Conservation (phyloP, 2,888 invertebrate genomes). For the Philhelius pedissequus region DNA sequence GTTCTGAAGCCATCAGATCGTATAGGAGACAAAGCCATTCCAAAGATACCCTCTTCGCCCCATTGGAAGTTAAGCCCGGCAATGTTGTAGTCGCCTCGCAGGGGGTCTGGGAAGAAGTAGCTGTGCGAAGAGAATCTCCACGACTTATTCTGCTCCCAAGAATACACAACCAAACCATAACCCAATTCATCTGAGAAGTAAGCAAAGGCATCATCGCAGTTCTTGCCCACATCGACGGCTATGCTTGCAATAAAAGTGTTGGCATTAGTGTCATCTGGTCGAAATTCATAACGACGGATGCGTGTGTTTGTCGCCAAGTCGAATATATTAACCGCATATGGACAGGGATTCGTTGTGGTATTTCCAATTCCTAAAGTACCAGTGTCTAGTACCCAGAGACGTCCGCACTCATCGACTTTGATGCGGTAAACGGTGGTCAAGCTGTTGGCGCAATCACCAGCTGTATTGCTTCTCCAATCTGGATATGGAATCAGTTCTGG, state of each 20-base stretch:
- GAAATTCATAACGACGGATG: constrained; percentile 85
- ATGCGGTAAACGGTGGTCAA: constrained; percentile 89
- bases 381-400: constrained; percentile 91
- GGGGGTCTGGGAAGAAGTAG: constrained; percentile 90
- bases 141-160: constrained; percentile 86
- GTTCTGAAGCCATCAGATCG: constrained; percentile 85
- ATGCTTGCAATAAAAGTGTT: constrained; percentile 92
- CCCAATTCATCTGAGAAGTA: constrained; percentile 91
- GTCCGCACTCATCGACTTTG: constrained; percentile 87
- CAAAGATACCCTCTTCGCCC: constrained; percentile 90
- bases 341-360: constrained; percentile 87
- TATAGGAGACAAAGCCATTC: constrained; percentile 85
- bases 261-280: constrained; percentile 86
- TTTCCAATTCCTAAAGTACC: constrained; percentile 90
- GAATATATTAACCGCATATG: constrained; percentile 88
- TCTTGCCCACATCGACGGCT: constrained; percentile 87
- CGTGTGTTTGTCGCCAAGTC: constrained; percentile 87
- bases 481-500: constrained; percentile 90
- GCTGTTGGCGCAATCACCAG: constrained; percentile 87
- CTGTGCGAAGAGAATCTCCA: constrained; percentile 89
- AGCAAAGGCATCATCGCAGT: constrained; percentile 88
- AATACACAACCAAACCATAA: constrained; percentile 89
- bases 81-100: constrained; percentile 88
- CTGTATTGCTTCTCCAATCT: constrained; percentile 85
- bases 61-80: constrained; percentile 92